Percentiles rank a stretch among this genome's conserved stretches.
These are phyloP conservation scores for Acanthochromis polyacanthus DNA, from an alignment of 2,113 vertebrate species.

Conservation along the genomic window DNA sequence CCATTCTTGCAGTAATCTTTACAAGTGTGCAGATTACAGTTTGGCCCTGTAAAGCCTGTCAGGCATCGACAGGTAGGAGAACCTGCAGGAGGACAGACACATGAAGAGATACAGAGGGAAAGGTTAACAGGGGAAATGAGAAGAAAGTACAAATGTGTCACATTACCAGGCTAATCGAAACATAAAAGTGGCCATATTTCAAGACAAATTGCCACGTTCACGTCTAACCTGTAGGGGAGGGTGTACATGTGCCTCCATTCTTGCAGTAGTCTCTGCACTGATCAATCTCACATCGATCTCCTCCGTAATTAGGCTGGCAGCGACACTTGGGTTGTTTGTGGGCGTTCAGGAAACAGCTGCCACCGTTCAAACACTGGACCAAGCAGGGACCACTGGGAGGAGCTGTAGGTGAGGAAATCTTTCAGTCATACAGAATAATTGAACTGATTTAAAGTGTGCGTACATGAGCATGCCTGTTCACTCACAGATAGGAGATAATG, in stretches of 20 bases:
- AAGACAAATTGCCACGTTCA: not conserved
- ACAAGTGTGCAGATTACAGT: slow-evolving; percentile 92
- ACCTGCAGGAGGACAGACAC: slow-evolving; percentile 79
- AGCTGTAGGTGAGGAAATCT: slow-evolving; percentile 74
- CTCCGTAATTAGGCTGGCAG: slow-evolving; percentile 94
- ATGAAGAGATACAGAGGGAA: not conserved
- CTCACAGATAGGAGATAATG: slow-evolving; percentile 86
- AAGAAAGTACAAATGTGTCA: not conserved
- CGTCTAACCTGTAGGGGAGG: slow-evolving; percentile 90
- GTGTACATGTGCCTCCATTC: slow-evolving; percentile 95
- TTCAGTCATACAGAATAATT: not conserved
- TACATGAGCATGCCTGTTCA: not conserved
- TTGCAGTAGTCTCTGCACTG: slow-evolving; percentile 95
- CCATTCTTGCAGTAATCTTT: slow-evolving; percentile 91
- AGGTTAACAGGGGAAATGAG: not conserved
- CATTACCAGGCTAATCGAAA: not conserved
- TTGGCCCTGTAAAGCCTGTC: slow-evolving; percentile 92
- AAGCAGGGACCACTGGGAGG: slow-evolving; percentile 88
- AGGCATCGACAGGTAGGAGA: slow-evolving; percentile 95
- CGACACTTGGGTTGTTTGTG: slow-evolving; percentile 95
- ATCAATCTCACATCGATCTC: slow-evolving; percentile 93
- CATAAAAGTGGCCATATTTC: not conserved
- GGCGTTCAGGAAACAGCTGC: slow-evolving; percentile 96
- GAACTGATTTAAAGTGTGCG: not conserved
- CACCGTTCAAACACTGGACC: slow-evolving; percentile 91